Percentiles rank a stretch among this genome's conserved stretches.
Conservation (phyloP, 2,113 vertebrate genomes). For the Nothoprocta pentlandii region DNA sequence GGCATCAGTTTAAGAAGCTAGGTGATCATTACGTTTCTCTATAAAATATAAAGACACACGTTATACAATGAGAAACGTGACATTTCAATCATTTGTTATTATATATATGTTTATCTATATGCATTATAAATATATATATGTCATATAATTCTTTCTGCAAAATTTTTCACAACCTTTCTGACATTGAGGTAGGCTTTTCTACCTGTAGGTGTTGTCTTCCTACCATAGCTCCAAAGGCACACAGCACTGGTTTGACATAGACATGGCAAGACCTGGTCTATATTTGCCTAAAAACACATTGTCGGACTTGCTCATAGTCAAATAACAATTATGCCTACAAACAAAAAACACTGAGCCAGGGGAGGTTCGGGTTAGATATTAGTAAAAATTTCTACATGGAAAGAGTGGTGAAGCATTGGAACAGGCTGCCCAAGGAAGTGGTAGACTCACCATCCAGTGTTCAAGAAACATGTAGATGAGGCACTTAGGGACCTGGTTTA, state of each 20-base stretch:
- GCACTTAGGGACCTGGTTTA: too few relatives aligned
- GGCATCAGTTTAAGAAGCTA: background rate
- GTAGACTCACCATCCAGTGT: too few relatives aligned
- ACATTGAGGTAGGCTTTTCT: background rate
- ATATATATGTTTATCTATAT: background rate
- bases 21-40: background rate
- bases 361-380: too few relatives aligned
- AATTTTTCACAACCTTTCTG: conserved; percentile 7
- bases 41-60: background rate
- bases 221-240: background rate
- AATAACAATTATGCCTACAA: background rate
- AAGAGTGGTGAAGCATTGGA: too few relatives aligned
- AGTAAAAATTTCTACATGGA: too few relatives aligned
- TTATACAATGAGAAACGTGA: background rate
- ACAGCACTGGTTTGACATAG: background rate
- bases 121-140: background rate
- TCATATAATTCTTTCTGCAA: background rate
- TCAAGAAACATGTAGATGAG: too few relatives aligned
- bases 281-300: background rate
- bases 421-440: too few relatives aligned
- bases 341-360: background rate
- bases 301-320: background rate
- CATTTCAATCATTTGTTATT: background rate
- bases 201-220: background rate
- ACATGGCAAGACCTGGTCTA: background rate